Conservation (phyloP, 2,797 vertebrate genomes). For the Alexandromys oeconomus region DNA sequence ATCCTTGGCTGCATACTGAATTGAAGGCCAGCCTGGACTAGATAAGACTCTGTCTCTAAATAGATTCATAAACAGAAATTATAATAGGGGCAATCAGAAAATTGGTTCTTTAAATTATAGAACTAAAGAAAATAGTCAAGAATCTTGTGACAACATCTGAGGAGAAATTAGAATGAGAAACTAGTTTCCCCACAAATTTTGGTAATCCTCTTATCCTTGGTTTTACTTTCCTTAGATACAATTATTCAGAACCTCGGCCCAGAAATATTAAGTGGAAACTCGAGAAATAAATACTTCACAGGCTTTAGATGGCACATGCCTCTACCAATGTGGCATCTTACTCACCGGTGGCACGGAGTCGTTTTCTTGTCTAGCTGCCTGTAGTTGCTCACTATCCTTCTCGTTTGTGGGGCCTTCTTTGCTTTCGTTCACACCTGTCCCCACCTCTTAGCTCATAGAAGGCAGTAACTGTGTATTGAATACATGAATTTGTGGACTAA, state of each 20-base stretch:
- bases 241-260: background rate
- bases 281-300: background rate
- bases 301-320: background rate
- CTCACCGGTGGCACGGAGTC: fast-evolving
- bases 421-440: background rate
- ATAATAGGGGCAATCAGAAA: conserved; percentile 4
- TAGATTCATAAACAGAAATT: background rate
- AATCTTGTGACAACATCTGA: background rate
- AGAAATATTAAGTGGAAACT: conserved; percentile 33
- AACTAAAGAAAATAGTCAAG: conserved; percentile 17
- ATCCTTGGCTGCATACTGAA: background rate
- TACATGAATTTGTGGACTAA: background rate
- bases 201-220: background rate
- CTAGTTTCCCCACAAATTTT: conserved; percentile 14
- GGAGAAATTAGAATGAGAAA: conserved; percentile 45
- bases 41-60: background rate
- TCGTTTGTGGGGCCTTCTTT: background rate
- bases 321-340: background rate
- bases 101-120: conserved; percentile 36
- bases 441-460: background rate
- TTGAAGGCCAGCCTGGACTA: background rate
- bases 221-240: background rate
- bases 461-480: background rate
- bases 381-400: background rate
- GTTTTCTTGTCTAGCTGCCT: too few relatives aligned